Base-by-base conservation (phyloP, 1,140 invertebrate species). In the Anastrepha ludens region DNA sequence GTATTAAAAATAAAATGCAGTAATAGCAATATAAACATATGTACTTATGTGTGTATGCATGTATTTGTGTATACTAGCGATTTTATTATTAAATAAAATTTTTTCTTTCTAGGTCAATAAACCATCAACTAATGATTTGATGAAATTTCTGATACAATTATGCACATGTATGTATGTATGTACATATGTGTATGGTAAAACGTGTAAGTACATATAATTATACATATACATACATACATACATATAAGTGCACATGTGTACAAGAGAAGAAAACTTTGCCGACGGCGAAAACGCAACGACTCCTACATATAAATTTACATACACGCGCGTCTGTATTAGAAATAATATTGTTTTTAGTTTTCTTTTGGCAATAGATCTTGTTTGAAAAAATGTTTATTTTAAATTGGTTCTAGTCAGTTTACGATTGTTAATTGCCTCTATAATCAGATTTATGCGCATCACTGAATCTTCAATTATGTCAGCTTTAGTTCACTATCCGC, bases 351-450 rank as follows among this genome's bases (percentile, higher is more conserved):
- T 74, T 9, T 74, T 15, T 47, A n/a, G 44, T 4, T 55, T 20
- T 78, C n/a, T 5, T 8, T 62, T 62, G 5, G 15, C 5, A n/a
- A 20, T 55, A 55, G 8, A 55, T n/a, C 55, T 81, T 29, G 74
- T 81, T 81, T 55, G 3, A 20, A 62, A 62, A 81, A 81, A 81
- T 41, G n/a, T 65, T 64, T 88, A 59, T 86, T 81, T 86, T 86
- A 81, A 88, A 88, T 88, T 62, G 78, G 88, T 88, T 87, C 74
- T 87, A 88, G 74, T 88, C 67, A 74, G 88, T 88, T 87, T 44
- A 62, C 74, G 67, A 70, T 87, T 62, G 86, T 86, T 88, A 88
- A 88, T 88, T 87, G 88, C 78, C 87, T 88, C 41, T 87, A 81
- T 87, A 88, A 88, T 88, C 87, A 85, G 86, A 87, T 87, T 88